phyloP scores from a whole-genome alignment of 2,113 vertebrate genomes.

The Pygoscelis adeliae region DNA sequence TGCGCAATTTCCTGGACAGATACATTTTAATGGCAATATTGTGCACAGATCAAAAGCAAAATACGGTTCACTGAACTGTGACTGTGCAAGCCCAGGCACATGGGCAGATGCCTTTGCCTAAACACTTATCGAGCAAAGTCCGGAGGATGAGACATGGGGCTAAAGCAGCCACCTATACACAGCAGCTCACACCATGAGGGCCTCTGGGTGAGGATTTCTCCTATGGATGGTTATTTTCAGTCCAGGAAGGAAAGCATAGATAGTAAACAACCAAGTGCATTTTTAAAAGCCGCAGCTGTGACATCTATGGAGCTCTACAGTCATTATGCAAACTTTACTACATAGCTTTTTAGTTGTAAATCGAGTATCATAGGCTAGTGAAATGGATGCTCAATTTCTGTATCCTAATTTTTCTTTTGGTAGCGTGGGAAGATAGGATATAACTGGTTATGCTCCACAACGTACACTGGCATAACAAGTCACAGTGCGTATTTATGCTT shows the following conservation, averaged over 20 bases:
- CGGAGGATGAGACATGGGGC: not conserved
- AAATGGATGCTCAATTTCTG: not conserved
- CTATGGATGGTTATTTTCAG: not conserved
- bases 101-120: not conserved
- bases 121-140: not conserved
- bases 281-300: not conserved
- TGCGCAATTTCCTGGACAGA: not conserved
- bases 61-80: not conserved
- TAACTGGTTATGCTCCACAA: not conserved
- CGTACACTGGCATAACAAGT: not conserved
- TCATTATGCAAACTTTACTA: not conserved
- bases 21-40: not conserved
- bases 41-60: not conserved
- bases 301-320: not conserved
- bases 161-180: not conserved
- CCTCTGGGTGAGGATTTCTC: not conserved
- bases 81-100: not conserved
- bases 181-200: not conserved
- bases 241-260: not conserved
- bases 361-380: not conserved
- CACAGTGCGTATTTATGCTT: not conserved
- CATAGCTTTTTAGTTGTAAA: not conserved
- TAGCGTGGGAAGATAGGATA: not conserved
- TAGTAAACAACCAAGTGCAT: not conserved
- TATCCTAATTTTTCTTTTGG: not conserved